A percentile compares a stretch with the other conserved stretches of the same genome.
phyloP scores from a whole-genome alignment of 1,140 invertebrate species.

The Drosophila rufa region DNA sequence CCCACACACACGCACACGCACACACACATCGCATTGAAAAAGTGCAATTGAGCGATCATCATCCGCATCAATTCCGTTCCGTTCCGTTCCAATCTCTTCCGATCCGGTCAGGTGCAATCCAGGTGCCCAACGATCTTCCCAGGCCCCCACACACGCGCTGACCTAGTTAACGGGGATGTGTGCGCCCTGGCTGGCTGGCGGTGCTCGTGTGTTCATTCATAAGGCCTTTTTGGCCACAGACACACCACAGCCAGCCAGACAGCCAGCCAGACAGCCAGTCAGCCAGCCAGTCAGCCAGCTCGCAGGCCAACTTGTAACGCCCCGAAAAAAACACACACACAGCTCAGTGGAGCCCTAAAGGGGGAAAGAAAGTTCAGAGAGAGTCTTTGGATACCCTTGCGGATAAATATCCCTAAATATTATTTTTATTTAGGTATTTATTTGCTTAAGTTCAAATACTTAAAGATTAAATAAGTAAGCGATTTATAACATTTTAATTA shows the following conservation, averaged over 20 bases:
- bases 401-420: not conserved
- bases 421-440: not conserved
- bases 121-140: constrained; percentile 37
- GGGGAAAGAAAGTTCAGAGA: not conserved
- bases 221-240: constrained; percentile 40
- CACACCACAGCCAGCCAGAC: not conserved
- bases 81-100: constrained; percentile 5
- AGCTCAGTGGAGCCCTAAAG: not conserved
- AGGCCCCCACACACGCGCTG: constrained; percentile 62
- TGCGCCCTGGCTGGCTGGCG: not conserved
- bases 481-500: too few species aligned
- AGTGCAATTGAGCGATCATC: constrained; percentile 61
- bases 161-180: constrained; percentile 62
- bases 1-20: constrained; percentile 8
- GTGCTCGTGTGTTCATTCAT: constrained; percentile 65
- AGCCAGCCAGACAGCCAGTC: not conserved
- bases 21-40: constrained; percentile 56
- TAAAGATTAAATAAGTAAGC: too few species aligned
- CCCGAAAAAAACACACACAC: constrained; percentile 13
- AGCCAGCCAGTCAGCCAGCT: not conserved
- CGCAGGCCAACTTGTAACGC: constrained; percentile 14
- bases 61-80: constrained; percentile 11
- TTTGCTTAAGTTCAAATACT: too few species aligned
- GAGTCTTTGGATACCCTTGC: constrained; percentile 7
- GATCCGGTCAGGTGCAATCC: constrained; percentile 8